Evolutionary conservation across 2,888 invertebrate species (phyloP), one percentile per base, ranked within the genome.

Genomic region (Pseudococcus jackbeardsleyi): DNA sequence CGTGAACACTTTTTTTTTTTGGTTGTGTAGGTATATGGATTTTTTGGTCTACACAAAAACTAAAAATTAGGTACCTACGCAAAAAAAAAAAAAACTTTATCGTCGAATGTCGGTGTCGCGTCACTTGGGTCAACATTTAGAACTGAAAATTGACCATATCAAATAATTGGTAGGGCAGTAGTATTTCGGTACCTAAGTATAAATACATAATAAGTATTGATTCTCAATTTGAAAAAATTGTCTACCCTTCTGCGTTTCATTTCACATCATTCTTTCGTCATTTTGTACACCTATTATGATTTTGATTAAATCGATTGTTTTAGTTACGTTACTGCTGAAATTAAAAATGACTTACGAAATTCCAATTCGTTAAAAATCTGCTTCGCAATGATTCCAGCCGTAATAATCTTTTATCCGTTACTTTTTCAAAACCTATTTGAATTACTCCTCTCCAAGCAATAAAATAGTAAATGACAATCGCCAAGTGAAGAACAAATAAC

Each of bases 281-380:
- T 50, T 50, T 12, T 12, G 0, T 50, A 50, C 8, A 50, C 15
- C 15, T 12, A 15, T 9, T 48, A 50, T 50, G 0, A 42, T 12
- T 15, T 50, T 12, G 12, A 50, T 8, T 50, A 1, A 1, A 50
- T 50, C 1, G 48, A 50, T 12, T 50, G 11, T 50, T 5, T 50
- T 50, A 8, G n/a, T 15, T 50, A 12, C 11, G 15, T 5, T 1
- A 5, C 48, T 11, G 46, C 46, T 8, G 11, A 68, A 68, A 39
- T 8, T 79, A 17, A 89, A 68, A 59, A 9, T 12, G 26, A 92
- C 93, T 92, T 91, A 93, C 93, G 92, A 93, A 91, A 90, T 92
- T 92, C 93, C 93, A 93, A 90, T 93, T 92, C 48, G 93, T 92
- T 88, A 93, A 91, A 90, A 91, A 93, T 90, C 92, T 84, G n/a